Evolutionary conservation across 2,888 invertebrate species (phyloP), one percentile per base, ranked within the genome.

Genomic region (Xestia c-nigrum): DNA sequence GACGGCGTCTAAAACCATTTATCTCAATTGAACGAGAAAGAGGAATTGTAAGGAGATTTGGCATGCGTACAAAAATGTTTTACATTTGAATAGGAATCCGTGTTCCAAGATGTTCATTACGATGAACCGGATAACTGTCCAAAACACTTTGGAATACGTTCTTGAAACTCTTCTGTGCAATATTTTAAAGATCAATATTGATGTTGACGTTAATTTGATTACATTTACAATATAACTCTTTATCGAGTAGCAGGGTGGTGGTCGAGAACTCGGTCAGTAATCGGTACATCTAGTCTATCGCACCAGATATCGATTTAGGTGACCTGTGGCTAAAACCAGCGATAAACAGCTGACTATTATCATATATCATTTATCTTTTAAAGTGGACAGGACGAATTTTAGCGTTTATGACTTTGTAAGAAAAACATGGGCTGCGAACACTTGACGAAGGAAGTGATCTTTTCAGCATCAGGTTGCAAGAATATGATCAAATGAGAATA

Each of bases 51-150:
- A 74, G 50, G 16, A 74, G 66, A 72, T 76, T 88, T 87, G 81
- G 87, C 87, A 83, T 77, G 81, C 66, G 68, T 68, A 81, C 87
- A 87, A 78, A 78, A 83, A 79, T 81, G 79, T 85, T 76, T 66
- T 77, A 68, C 77, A 80, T 80, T 86, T 74, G 73, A 78, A 85
- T 77, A 81, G 47, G 67, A 74, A 74, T 70, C 72, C 72, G 66
- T 71, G 66, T 67, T 75, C 43, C 50, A 72, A 55, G 61, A 70
- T 70, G 59, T 72, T 74, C 47, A 72, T 77, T 70, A 70, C 72
- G 21, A 55, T 57, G 66, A 57, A 67, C 63, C 52, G 43, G 50
- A 72, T 63, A 72, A 40, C 47, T 52, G 68, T 64, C 69, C 40
- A 57, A 70, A 80, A 70, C 12, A 63, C 14, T 59, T 72, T 43